phyloP scores from a whole-genome alignment of 2,888 invertebrate species.

The Chymomyza fuscimana region DNA sequence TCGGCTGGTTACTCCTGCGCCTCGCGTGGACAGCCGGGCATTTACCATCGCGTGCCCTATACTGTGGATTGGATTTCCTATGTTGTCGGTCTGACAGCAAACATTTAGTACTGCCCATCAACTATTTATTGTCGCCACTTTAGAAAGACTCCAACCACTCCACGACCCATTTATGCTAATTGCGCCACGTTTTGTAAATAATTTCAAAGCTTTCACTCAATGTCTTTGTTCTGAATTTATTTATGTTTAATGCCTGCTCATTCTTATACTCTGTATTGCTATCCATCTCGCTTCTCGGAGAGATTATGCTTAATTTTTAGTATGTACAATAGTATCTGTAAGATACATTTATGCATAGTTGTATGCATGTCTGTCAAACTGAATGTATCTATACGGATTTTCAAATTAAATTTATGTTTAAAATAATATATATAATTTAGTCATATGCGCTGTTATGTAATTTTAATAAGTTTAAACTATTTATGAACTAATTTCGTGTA shows the following conservation, averaged over 20 bases:
- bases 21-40: slow-evolving; percentile 95
- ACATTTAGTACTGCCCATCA: slow-evolving; percentile 53
- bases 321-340: slow-evolving; percentile 23
- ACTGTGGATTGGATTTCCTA: slow-evolving; percentile 95
- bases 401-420: slow-evolving; percentile 29
- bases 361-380: slow-evolving; percentile 20
- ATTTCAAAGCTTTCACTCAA: slow-evolving; percentile 42
- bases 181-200: slow-evolving; percentile 61
- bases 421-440: slow-evolving; percentile 52
- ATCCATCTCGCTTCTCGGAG: neutral
- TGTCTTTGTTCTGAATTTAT: slow-evolving; percentile 40
- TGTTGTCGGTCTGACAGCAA: slow-evolving; percentile 80
- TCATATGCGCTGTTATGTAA: slow-evolving; percentile 75
- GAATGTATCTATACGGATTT: slow-evolving; percentile 39
- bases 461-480: slow-evolving; percentile 75
- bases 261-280: neutral
- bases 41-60: slow-evolving; percentile 95
- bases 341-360: slow-evolving; percentile 27
- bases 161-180: slow-evolving; percentile 15
- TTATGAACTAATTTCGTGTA: slow-evolving; percentile 71
- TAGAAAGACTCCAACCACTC: slow-evolving; percentile 3
- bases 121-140: slow-evolving; percentile 48
- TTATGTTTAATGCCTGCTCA: slow-evolving; percentile 38
- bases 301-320: slow-evolving; percentile 13
- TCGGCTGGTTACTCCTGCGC: slow-evolving; percentile 97